A percentile compares a stretch with the other conserved stretches of the same genome.
Evolutionary conservation across 2,113 vertebrate species (phyloP).

Genomic region (Alectura lathami): DNA sequence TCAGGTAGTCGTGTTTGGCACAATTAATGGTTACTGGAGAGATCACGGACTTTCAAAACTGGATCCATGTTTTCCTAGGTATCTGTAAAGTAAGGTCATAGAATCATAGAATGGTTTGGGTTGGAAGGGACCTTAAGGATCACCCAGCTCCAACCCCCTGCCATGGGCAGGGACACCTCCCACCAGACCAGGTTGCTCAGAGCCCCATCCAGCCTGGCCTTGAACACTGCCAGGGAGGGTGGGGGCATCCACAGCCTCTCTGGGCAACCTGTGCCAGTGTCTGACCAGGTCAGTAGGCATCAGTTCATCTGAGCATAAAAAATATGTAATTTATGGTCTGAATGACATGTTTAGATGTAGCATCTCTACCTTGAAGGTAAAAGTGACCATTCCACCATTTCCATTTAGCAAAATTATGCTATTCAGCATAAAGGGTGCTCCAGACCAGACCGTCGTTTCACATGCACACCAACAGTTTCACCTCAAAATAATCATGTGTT

Average conservation of each 20-base stretch:
- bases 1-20: neutral
- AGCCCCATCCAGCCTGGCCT: too few relatives aligned
- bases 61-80: neutral
- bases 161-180: too few relatives aligned
- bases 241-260: too few relatives aligned
- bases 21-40: neutral
- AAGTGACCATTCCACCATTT: neutral
- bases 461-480: neutral
- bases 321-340: neutral
- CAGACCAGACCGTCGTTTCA: neutral
- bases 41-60: neutral
- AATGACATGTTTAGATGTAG: neutral
- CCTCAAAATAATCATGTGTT: accelerated
- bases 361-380: neutral
- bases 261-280: too few relatives aligned
- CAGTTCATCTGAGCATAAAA: neutral
- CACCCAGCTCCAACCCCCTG: too few relatives aligned
- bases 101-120: too few relatives aligned
- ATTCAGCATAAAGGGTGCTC: neutral
- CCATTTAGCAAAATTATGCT: neutral
- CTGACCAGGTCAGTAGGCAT: neutral
- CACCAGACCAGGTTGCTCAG: too few relatives aligned
- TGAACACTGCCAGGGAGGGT: too few relatives aligned
- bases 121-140: too few relatives aligned
- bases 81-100: too few relatives aligned